phyloP scores from a whole-genome alignment of 2,888 invertebrate genomes.

The Byasa hedistus region DNA sequence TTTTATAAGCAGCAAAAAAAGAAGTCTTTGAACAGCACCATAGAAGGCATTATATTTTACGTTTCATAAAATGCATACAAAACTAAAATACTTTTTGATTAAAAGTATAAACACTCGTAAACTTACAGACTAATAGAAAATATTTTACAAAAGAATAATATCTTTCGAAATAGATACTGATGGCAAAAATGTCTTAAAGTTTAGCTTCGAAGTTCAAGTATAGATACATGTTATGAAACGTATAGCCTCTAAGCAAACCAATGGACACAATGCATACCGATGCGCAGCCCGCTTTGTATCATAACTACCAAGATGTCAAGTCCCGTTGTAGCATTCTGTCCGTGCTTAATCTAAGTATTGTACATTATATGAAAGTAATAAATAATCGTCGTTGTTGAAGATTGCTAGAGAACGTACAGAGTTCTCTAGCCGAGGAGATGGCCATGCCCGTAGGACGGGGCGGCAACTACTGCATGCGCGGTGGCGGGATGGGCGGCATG shows the following conservation, averaged over 20 bases:
- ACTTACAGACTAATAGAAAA: conserved; percentile 70
- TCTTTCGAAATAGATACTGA: conserved; percentile 34
- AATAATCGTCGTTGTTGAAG: conserved; percentile 55
- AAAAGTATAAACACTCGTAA: conserved; percentile 47
- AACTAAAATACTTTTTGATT: conserved; percentile 34
- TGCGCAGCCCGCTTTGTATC: conserved; percentile 40
- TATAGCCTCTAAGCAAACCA: conserved; percentile 46
- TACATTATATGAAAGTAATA: conserved; percentile 51
- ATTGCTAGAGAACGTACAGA: conserved; percentile 30
- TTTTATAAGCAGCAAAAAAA: conserved; percentile 62
- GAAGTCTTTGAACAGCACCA: conserved; percentile 57
- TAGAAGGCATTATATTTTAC: conserved; percentile 56
- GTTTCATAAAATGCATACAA: conserved; percentile 73
- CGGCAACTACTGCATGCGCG: conserved; percentile 49
- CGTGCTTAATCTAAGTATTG: conserved; percentile 65
- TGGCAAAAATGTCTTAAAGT: conserved; percentile 44
- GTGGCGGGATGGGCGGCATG: conserved; percentile 78
- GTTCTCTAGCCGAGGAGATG: conserved; percentile 56
- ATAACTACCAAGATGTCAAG: conserved; percentile 46
- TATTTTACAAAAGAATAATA: conserved; percentile 68
- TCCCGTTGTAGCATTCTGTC: conserved; percentile 59
- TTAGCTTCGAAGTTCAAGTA: conserved; percentile 60
- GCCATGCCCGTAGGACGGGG: conserved; percentile 63
- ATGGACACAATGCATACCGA: conserved; percentile 24
- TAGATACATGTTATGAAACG: conserved; percentile 71